These are phyloP conservation scores for Caenorhabditis wallacei DNA, from an alignment of 2,888 invertebrate genomes.

Conservation along the genomic window DNA sequence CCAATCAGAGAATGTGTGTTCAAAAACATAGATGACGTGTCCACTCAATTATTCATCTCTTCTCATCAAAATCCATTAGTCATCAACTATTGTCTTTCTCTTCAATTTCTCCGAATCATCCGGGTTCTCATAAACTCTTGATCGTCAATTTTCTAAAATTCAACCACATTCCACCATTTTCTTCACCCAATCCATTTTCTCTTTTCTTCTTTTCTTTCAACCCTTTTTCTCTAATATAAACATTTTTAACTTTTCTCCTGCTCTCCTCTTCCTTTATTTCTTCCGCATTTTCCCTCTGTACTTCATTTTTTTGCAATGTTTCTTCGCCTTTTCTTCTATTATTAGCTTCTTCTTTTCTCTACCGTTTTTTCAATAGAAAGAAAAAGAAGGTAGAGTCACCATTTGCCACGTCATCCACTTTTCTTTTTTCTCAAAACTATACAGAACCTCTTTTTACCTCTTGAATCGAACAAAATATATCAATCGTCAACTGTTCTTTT, in stretches of 20 bases:
- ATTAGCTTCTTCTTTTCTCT: conserved; percentile 33
- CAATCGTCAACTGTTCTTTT: conserved; percentile 1
- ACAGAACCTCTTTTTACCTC: conserved; percentile 29
- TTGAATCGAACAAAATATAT: not conserved
- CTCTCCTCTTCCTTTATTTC: conserved; percentile 8
- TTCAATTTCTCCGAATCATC: conserved; percentile 1
- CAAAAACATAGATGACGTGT: too few relatives aligned
- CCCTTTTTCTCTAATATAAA: conserved; percentile 51
- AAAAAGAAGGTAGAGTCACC: conserved; percentile 10
- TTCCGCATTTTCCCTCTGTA: conserved; percentile 40
- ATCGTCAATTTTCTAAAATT: conserved; percentile 4
- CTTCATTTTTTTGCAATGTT: conserved; percentile 32
- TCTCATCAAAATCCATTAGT: conserved; percentile 29
- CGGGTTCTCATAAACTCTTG: conserved; percentile 41
- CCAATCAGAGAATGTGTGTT: too few relatives aligned
- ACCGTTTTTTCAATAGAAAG: conserved; percentile 27
- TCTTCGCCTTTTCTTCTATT: conserved; percentile 28
- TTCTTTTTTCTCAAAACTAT: conserved; percentile 4
- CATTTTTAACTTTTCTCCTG: conserved; percentile 45
- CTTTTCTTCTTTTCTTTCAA: conserved; percentile 25
- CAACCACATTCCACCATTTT: conserved; percentile 17
- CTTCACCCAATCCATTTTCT: conserved; percentile 14
- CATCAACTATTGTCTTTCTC: not conserved
- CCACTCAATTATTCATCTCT: not conserved
- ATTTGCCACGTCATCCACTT: conserved; percentile 26